Percentiles rank a stretch among this genome's conserved stretches.
These are phyloP conservation scores for Strigops habroptila DNA, from an alignment of 2,113 vertebrate species.

Conservation along the genomic window DNA sequence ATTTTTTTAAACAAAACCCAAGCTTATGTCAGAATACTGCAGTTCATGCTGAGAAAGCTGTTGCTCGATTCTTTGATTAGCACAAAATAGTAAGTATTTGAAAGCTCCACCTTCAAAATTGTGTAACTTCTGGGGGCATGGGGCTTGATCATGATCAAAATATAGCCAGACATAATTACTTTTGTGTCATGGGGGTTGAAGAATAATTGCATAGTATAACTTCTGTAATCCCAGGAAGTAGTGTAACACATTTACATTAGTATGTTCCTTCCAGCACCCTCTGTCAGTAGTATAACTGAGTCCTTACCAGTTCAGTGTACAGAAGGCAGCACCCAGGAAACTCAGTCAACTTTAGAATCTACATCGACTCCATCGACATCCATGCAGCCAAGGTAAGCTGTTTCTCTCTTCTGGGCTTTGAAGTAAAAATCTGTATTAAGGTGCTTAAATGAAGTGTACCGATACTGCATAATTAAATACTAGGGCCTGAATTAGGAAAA, in stretches of 20 bases:
- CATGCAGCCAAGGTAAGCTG: slow-evolving; percentile 76
- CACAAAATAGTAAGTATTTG: background rate
- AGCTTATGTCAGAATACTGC: background rate
- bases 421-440: background rate
- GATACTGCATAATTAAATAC: background rate
- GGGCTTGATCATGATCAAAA: background rate
- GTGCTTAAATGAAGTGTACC: background rate
- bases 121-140: background rate
- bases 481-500: background rate
- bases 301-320: slow-evolving; percentile 76
- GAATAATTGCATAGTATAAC: background rate
- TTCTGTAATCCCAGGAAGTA: background rate
- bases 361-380: slow-evolving; percentile 61
- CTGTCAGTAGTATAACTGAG: slow-evolving; percentile 79
- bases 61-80: background rate
- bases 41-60: background rate
- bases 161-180: background rate
- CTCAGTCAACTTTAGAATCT: slow-evolving; percentile 66
- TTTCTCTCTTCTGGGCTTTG: background rate
- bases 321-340: slow-evolving; percentile 67
- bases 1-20: background rate
- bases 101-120: background rate
- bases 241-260: background rate
- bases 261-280: slow-evolving; percentile 70
- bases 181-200: accelerated